A percentile compares a stretch with the other conserved stretches of the same genome.
Conservation (phyloP, 2,888 invertebrate species). For the Cataglyphis cursor region DNA sequence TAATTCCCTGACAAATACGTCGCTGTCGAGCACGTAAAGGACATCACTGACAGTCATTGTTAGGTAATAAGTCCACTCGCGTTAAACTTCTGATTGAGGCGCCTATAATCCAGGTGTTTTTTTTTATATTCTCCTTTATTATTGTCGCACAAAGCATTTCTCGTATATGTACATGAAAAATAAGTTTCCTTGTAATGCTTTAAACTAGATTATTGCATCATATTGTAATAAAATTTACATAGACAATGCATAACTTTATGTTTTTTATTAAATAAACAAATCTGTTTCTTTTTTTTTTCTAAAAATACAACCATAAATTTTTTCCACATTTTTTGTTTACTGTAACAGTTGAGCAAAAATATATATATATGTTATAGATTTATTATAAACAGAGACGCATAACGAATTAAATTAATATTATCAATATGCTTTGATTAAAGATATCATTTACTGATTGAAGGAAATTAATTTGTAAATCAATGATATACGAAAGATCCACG, state of each 20-base stretch:
- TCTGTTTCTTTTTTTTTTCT: not conserved
- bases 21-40: constrained; percentile 35
- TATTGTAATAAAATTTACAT: not conserved
- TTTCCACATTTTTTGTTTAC: not conserved
- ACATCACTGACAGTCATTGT: constrained; percentile 34
- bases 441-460: not conserved
- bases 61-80: constrained; percentile 41
- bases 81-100: constrained; percentile 24
- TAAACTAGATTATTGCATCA: not conserved
- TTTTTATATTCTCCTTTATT: not conserved
- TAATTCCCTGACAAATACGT: constrained; percentile 19
- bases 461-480: not conserved
- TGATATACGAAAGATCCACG: not conserved
- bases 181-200: not conserved
- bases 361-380: not conserved
- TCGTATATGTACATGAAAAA: not conserved
- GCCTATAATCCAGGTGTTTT: not conserved
- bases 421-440: not conserved
- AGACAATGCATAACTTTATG: not conserved
- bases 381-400: not conserved
- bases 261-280: not conserved
- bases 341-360: not conserved
- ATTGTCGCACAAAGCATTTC: not conserved
- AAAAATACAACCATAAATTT: not conserved
- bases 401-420: not conserved